A percentile compares a stretch with the other conserved stretches of the same genome.
These are phyloP conservation scores for Epinotia nisella DNA, from an alignment of 2,888 invertebrate genomes.

Conservation along the genomic window DNA sequence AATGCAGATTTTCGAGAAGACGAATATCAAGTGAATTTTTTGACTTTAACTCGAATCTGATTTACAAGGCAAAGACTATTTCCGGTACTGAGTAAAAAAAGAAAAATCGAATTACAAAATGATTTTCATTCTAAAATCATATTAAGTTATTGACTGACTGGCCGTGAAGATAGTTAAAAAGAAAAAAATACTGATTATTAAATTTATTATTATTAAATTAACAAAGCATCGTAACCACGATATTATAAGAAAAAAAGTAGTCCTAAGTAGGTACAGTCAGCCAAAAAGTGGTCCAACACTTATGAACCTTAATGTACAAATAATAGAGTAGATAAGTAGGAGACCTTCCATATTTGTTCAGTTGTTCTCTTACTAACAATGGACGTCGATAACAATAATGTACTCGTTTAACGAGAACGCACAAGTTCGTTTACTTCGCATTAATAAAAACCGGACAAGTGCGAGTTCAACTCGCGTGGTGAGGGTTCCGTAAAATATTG, in stretches of 20 bases:
- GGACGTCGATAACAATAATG: slow-evolving; percentile 23
- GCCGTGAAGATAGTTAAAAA: no score
- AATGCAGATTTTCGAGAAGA: not conserved
- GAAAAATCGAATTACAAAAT: not conserved
- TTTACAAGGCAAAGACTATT: slow-evolving; percentile 12
- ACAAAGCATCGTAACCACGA: not conserved
- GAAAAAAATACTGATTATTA: not conserved
- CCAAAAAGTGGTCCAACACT: no score
- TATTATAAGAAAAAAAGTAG: not conserved
- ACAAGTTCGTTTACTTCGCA: slow-evolving; percentile 40
- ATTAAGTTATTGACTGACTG: not conserved
- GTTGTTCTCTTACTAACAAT: slow-evolving; percentile 9
- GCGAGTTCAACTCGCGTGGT: no score
- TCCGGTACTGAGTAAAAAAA: not conserved
- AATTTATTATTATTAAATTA: not conserved
- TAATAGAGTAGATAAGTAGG: no score
- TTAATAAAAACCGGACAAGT: no score
- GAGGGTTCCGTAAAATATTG: no score
- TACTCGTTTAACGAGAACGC: slow-evolving; percentile 24
- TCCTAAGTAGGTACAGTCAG: not conserved
- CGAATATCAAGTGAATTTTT: slow-evolving; percentile 3
- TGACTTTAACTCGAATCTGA: not conserved
- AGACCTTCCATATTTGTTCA: not conserved
- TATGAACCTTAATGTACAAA: no score
- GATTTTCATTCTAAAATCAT: not conserved